Evolutionary conservation across 1,140 invertebrate genomes (phyloP), one percentile per base, ranked within the genome.

Genomic region (Steinernema khuongi): DNA sequence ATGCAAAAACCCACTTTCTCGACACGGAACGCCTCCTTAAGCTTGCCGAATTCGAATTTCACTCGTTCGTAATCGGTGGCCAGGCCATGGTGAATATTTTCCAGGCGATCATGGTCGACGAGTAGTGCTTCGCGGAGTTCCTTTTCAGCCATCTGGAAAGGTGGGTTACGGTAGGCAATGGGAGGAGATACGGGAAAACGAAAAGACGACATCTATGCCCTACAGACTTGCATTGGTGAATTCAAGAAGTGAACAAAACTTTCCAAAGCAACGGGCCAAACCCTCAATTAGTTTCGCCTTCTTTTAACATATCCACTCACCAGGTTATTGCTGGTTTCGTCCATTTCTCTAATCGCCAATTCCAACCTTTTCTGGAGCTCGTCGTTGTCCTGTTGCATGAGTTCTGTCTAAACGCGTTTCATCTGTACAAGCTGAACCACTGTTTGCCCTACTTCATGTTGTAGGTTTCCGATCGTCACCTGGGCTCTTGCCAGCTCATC

Each of bases 401-500:
- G 68, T 1, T 77, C 76, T 26, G 75, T 70, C 41, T 73, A 41
- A 73, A 72, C 68, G 2, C 14, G 43, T 29, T 71, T 71, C n/a
- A 26, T 71, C 26, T 22, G 11, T 26, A 69, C n/a, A 70, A n/a
- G 29, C 67, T 18, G 19, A 17, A 43, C 26, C 67, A 36, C 2
- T 1, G 14, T 67, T 70, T 30, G 28, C 70, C 22, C 22, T 22
- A 72, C 71, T 44, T 77, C 71, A 18, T 74, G 43, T 68, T 77
- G 74, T 18, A 70, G 68, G 29, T 77, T 77, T 1, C 75, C 18
- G 0, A 77, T 14, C 11, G 74, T 76, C 2, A 77, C 76, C 70
- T 77, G 76, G 14, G 75, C 69, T 0, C 75, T 32, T 0, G 76
- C 76, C 14, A 77, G 70, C 44, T 77, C 76, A 7, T 74, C 60